These are phyloP conservation scores for Minunthozetes semirufus DNA, from an alignment of 2,888 invertebrate genomes.

Conservation along the genomic window DNA sequence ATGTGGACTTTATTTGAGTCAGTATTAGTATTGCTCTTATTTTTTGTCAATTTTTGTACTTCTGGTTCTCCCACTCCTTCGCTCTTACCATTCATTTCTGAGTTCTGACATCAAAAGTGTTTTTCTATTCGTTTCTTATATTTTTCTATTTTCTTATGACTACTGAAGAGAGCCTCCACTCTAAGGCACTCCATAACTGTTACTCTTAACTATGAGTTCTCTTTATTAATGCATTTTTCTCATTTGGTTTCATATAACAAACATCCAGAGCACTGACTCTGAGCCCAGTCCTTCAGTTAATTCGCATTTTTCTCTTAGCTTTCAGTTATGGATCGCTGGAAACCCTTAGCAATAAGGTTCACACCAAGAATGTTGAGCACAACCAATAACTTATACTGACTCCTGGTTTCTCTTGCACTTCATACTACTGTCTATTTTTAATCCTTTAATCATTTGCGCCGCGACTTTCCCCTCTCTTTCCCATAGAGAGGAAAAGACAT, in stretches of 20 bases:
- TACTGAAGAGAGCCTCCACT: neutral
- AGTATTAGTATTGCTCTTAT: neutral
- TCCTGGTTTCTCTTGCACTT: neutral
- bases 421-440: neutral
- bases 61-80: neutral
- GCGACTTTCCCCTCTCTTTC: neutral
- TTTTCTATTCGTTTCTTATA: neutral
- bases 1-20: neutral
- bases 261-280: neutral
- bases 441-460: slow-evolving; percentile 9
- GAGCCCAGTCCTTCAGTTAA: neutral
- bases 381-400: neutral
- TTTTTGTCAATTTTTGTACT: neutral
- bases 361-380: neutral
- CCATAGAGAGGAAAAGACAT: neutral
- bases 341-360: neutral
- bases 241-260: slow-evolving; percentile 2
- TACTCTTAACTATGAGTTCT: neutral
- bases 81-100: neutral
- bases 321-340: slow-evolving; percentile 13
- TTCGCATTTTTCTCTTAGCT: neutral
- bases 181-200: neutral
- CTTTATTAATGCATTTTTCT: slow-evolving; percentile 22
- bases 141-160: neutral
- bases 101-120: slow-evolving; percentile 9